phyloP scores from a whole-genome alignment of 2,888 invertebrate genomes.

The Drosophila nr. fundita region DNA sequence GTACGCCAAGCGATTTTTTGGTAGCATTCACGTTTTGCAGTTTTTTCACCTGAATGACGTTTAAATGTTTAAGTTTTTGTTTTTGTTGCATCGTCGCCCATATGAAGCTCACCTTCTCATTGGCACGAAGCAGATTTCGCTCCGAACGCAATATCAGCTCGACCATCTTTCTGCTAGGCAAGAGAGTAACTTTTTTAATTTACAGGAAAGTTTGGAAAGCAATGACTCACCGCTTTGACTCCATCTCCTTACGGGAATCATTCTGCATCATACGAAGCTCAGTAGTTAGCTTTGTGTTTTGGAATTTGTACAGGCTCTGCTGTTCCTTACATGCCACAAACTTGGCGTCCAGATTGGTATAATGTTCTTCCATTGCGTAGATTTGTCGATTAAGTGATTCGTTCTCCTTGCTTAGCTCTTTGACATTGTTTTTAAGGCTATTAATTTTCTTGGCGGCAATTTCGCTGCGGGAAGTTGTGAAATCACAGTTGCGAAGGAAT shows the following conservation, averaged over 20 bases:
- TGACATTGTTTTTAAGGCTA: constrained; percentile 87
- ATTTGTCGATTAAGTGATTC: constrained; percentile 86
- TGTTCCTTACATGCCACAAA: constrained; percentile 88
- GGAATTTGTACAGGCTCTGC: constrained; percentile 85
- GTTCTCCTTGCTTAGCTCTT: constrained; percentile 87
- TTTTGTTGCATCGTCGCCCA: background rate
- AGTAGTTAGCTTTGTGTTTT: constrained; percentile 83
- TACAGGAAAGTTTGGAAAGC: background rate
- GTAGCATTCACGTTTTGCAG: constrained; percentile 28
- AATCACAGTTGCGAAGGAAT: background rate
- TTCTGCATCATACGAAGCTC: constrained; percentile 84
- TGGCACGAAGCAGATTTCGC: constrained; percentile 82
- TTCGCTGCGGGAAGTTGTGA: constrained; percentile 60
- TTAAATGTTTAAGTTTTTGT: background rate
- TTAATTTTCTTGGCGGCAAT: constrained; percentile 84
- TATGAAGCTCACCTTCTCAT: constrained; percentile 70
- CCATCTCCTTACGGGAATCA: constrained; percentile 82
- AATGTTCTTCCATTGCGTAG: constrained; percentile 86
- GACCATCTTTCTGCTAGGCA: constrained; percentile 67
- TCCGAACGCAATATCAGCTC: constrained; percentile 81
- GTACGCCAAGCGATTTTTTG: constrained; percentile 39
- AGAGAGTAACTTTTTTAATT: background rate
- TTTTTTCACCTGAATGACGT: constrained; percentile 34
- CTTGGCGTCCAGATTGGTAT: constrained; percentile 87
- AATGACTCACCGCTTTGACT: constrained; percentile 71